Percentiles rank a stretch among this genome's conserved stretches.
These are phyloP conservation scores for Ariopsis seemanni DNA, from an alignment of 2,113 vertebrate genomes.

Conservation along the genomic window DNA sequence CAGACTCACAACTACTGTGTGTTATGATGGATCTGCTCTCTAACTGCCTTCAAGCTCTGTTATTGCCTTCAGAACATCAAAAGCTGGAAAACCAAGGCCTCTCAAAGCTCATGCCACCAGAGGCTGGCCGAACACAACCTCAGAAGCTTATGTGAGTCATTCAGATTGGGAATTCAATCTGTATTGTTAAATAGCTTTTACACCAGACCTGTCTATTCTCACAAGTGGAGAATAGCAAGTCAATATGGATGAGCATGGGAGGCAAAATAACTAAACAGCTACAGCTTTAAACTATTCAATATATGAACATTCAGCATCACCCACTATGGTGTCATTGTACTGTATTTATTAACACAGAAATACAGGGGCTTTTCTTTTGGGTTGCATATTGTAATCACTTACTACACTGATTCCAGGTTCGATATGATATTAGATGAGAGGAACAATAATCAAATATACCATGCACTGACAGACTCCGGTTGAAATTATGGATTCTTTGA, in stretches of 20 bases:
- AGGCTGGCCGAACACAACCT: constrained; percentile 6
- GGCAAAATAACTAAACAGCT: neutral
- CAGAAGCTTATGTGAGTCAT: constrained; percentile 24
- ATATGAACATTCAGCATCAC: neutral
- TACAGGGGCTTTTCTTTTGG: neutral
- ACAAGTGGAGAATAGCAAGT: constrained; percentile 8
- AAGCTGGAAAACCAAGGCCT: neutral
- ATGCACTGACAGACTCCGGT: no score
- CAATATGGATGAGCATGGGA: neutral
- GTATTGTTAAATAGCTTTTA: constrained; percentile 20
- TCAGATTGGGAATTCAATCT: constrained; percentile 27
- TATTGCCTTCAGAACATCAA: constrained; percentile 23
- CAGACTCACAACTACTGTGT: neutral
- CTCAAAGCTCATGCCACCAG: neutral
- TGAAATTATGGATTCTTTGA: no score
- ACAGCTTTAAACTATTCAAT: neutral
- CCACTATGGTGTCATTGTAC: neutral
- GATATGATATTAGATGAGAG: neutral
- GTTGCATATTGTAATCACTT: neutral
- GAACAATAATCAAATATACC: no score
- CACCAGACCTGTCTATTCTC: constrained; percentile 7
- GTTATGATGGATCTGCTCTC: constrained; percentile 17
- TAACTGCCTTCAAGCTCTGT: neutral
- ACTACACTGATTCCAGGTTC: neutral
- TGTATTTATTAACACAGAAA: neutral